These are phyloP conservation scores for Phainopepla nitens DNA, from an alignment of 2,113 vertebrate species.

Conservation along the genomic window DNA sequence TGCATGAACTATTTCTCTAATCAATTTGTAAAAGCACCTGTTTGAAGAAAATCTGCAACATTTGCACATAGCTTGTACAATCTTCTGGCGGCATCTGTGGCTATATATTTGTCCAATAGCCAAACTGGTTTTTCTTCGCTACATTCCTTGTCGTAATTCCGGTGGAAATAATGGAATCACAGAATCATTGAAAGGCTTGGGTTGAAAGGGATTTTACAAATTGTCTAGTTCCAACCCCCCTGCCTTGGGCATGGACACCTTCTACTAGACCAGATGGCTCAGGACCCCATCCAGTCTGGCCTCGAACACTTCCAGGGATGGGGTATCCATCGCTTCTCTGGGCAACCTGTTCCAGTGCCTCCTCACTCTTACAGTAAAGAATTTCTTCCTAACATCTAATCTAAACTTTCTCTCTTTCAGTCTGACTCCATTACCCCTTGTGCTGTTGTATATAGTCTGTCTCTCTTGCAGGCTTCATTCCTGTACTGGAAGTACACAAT, in stretches of 20 bases:
- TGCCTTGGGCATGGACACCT: neutral
- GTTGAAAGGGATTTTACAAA: neutral
- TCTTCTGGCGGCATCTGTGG: neutral
- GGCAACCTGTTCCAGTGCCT: neutral
- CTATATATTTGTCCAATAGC: neutral
- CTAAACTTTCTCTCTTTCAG: neutral
- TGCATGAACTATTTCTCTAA: neutral
- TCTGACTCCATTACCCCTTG: rapidly evolving
- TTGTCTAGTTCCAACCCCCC: neutral
- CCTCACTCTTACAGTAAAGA: neutral
- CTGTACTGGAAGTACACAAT: neutral
- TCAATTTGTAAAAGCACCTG: neutral
- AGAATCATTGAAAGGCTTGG: neutral
- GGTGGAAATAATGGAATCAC: neutral
- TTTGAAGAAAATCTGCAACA: neutral
- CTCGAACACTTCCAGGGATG: neutral
- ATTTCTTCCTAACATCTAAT: neutral
- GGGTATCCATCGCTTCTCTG: neutral
- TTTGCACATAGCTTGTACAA: neutral
- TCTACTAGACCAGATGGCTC: neutral
- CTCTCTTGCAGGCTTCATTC: neutral
- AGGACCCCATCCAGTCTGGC: neutral
- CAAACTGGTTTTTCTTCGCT: neutral
- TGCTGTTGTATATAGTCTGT: neutral
- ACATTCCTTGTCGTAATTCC: neutral